Evolutionary conservation across 2,797 vertebrate species (phyloP).

Genomic region (Chromobotia macracanthus): DNA sequence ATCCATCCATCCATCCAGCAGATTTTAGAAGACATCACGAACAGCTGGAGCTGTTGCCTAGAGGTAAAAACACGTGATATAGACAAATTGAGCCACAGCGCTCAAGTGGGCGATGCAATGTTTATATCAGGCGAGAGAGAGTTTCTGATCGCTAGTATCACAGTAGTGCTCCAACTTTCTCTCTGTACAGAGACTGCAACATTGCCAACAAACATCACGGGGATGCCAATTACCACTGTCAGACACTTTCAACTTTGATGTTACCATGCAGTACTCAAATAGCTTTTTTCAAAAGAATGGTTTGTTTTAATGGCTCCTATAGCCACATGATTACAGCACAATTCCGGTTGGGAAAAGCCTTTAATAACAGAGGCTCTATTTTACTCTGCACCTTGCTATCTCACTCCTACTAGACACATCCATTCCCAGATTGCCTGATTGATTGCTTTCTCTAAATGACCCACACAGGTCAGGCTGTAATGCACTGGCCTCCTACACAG

Average conservation of each 20-base stretch:
- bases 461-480: constrained; percentile 70
- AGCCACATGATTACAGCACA: constrained; percentile 39
- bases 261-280: constrained; percentile 8
- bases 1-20: no score
- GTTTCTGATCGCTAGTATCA: background rate
- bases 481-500: constrained; percentile 71
- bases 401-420: constrained; percentile 62
- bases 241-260: constrained; percentile 36
- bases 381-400: constrained; percentile 38
- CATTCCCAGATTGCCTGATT: constrained; percentile 70
- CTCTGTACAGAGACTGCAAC: background rate
- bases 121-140: background rate
- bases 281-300: constrained; percentile 22
- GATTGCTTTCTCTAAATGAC: constrained; percentile 69
- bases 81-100: background rate
- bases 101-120: background rate
- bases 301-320: constrained; percentile 37
- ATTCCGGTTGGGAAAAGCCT: constrained; percentile 35
- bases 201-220: constrained; percentile 15
- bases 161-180: constrained; percentile 12
- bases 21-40: no score
- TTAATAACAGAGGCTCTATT: constrained; percentile 29
- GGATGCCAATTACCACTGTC: constrained; percentile 35
- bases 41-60: no score
- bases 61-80: no score